Base-by-base conservation (phyloP, 2,888 invertebrate genomes). In the Drepana falcataria region DNA sequence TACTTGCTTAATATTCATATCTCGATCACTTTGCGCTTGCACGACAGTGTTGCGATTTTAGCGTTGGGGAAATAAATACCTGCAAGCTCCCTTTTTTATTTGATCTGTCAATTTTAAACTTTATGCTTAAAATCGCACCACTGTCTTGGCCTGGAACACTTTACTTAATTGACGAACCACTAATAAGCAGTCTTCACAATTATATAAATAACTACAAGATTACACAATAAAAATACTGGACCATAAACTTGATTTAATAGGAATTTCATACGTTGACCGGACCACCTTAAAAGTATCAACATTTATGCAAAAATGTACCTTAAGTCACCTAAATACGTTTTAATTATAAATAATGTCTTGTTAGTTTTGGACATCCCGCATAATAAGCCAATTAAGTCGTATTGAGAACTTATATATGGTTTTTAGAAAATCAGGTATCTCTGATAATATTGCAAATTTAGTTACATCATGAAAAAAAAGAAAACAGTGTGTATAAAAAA, bases 171-270 rank as follows among this genome's bases (percentile, higher is more conserved):
- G 88, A 89, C 88, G 63, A 81, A 87, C 87, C 83, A 84, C 84
- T 80, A 81, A 80, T 63, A 87, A 88, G 86, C 87, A 87, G 87
- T 87, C 87, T 88, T 87, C 78, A 82, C 79, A 79, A 78, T 77
- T 79, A 80, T 76, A 79, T 75, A 69, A 69, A 70, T 80, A 78
- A 76, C 65, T 74, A 73, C 70, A 21, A 70, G 73, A 64, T 73
- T 75, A 78, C 69, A 44, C 44, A 79, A 84, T 84, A 85, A 85
- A 83, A 87, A 87, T 87, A 89, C 87, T 88, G 88, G 88, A 89
- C 87, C 87, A 83, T 86, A 84, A 81, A 83, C 78, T 82, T 85
- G 78, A 79, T 84, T 85, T 84, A 81, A 81, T 88, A 87, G 86
- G 86, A 87, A 87, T 83, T 82, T 84, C 76, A 71, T 64, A 70